Base-by-base conservation (phyloP, 2,888 invertebrate genomes). In the Lepidochrysops patricia region DNA sequence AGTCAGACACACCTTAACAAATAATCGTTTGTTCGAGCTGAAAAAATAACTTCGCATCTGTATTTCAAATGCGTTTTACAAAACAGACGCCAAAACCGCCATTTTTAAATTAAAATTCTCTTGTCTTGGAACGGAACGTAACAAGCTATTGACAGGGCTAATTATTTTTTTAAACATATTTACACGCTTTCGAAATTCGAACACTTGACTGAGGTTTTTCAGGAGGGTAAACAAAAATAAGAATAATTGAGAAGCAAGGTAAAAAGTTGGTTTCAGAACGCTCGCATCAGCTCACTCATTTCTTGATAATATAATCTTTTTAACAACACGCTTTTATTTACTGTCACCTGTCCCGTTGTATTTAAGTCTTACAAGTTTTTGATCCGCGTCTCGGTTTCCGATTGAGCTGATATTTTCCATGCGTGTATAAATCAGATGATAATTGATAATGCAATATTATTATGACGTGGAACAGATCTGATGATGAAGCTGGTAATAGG, bases 101-200 rank as follows among this genome's bases (percentile, higher is more conserved):
- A 54, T 54, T 29, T 52, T 54, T 29, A 32, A 54, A 54, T 54
- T 54, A 32, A 54, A 54, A 54, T 54, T 54, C 54, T 54, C 54
- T 54, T 54, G 54, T 54, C 54, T 29, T 19, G 15, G 19, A 29
- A 29, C 19, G 54, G 15, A 29, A 54, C 54, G 29, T 27, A 27
- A 27, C 19, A 32, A 29, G 54, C 32, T 54, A 52, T 52, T 54
- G 54, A 54, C 54, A 32, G 54, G 54, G 15, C 26, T 54, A 54
- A 54, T 54, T 54, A 54, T 54, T 54, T 29, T 52, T 54, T 27
- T 27, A 27, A 52, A 27, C 13, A 50, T 13, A 26, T 27, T 52
- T 27, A 27, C 52, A 52, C 52, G 52, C 27, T 52, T 52, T 52
- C 26, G 52, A 27, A 43, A 43, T 9, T 19, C 43, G 43, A 23